phyloP scores from a whole-genome alignment of 2,113 vertebrate genomes.

The Syngnathus scovelli region DNA sequence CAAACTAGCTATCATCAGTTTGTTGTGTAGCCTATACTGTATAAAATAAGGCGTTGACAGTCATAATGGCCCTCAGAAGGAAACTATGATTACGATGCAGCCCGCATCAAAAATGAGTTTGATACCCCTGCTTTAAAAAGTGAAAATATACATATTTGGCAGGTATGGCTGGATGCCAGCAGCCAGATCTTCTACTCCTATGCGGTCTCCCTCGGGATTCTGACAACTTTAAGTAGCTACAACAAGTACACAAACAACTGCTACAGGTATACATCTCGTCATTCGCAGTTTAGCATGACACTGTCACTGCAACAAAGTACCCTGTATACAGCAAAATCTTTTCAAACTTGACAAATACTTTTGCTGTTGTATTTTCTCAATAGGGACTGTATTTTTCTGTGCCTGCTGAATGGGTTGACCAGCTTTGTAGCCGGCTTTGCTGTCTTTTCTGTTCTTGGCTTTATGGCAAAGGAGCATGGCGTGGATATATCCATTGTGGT shows the following conservation, averaged over 20 bases:
- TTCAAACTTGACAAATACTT: not conserved
- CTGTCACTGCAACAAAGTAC: no score
- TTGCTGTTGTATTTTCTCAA: conserved; percentile 4
- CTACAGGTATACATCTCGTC: conserved; percentile 59
- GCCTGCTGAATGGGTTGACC: conserved; percentile 86
- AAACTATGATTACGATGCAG: no score
- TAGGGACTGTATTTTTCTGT: conserved; percentile 84
- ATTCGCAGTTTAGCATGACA: no score
- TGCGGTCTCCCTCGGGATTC: conserved; percentile 70
- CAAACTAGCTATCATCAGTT: no score
- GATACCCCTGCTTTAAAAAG: not conserved
- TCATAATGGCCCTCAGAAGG: no score
- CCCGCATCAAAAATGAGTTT: no score
- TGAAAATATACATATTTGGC: not conserved
- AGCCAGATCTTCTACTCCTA: conserved; percentile 75
- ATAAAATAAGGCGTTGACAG: no score
- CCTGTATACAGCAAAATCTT: no score
- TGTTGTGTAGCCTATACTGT: no score
- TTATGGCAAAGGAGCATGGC: conserved; percentile 84
- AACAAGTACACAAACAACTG: conserved; percentile 76
- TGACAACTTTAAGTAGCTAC: conserved; percentile 73
- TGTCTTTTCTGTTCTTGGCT: conserved; percentile 87
- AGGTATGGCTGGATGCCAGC: conserved; percentile 79
- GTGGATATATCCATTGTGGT: conserved; percentile 82
- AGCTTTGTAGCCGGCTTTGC: conserved; percentile 90